A percentile compares a stretch with the other conserved stretches of the same genome.
These are phyloP conservation scores for Zaprionus lineosus DNA, from an alignment of 2,888 invertebrate genomes.

Conservation along the genomic window DNA sequence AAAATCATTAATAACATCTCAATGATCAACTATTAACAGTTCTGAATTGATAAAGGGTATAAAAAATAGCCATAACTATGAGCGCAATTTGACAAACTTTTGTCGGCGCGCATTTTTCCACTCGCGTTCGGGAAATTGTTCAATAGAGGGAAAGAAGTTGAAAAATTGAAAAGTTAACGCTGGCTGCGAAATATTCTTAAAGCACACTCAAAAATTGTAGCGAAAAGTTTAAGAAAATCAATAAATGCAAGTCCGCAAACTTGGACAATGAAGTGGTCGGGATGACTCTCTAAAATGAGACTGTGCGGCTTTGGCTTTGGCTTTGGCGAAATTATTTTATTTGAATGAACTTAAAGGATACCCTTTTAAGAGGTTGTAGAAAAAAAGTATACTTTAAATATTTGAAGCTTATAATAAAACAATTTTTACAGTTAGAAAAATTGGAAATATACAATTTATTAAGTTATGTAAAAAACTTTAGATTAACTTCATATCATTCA, in stretches of 20 bases:
- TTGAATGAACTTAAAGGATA: not conserved
- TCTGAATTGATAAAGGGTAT: not conserved
- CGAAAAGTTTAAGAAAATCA: conserved; percentile 41
- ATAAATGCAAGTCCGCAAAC: conserved; percentile 30
- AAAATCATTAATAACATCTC: too few species aligned
- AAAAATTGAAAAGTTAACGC: conserved; percentile 40
- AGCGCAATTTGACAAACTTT: conserved; percentile 47
- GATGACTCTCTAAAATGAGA: not conserved
- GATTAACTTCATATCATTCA: too few species aligned
- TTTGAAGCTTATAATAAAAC: too few species aligned
- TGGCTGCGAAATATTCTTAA: conserved; percentile 24
- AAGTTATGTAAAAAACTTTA: too few species aligned
- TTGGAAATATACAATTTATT: too few species aligned
- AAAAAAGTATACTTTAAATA: too few species aligned
- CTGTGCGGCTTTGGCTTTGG: conserved; percentile 15
- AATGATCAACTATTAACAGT: too few species aligned
- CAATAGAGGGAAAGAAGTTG: conserved; percentile 25
- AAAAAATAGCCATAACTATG: conserved; percentile 41
- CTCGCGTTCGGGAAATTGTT: conserved; percentile 17
- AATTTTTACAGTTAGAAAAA: too few species aligned
- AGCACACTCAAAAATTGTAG: conserved; percentile 29
- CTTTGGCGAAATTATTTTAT: conserved; percentile 20
- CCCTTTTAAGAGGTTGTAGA: too few species aligned
- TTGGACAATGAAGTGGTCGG: conserved; percentile 50
- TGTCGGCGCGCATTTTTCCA: conserved; percentile 33